These are phyloP conservation scores for Ammodytes marinus DNA, from an alignment of 2,113 vertebrate genomes.

Conservation along the genomic window DNA sequence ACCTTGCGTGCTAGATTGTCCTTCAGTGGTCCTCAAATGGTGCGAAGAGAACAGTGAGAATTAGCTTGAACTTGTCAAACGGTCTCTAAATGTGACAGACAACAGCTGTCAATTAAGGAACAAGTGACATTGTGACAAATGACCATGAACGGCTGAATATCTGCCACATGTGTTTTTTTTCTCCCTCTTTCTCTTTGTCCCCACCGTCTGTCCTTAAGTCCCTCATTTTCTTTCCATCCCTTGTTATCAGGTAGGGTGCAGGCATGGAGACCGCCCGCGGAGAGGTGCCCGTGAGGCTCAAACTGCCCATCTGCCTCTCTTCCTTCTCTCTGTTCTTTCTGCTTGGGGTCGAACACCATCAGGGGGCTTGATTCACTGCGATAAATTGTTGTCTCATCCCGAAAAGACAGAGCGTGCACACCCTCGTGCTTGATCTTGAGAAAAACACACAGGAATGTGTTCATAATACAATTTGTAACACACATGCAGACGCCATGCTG, in stretches of 20 bases:
- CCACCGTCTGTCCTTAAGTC: constrained; percentile 32
- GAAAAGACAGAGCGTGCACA: constrained; percentile 10
- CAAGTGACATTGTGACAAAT: constrained; percentile 14
- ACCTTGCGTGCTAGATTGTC: not conserved
- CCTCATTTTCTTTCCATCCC: constrained; percentile 44
- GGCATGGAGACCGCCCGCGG: constrained; percentile 65
- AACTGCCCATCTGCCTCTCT: constrained; percentile 49
- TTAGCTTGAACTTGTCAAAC: not conserved
- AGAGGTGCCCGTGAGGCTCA: constrained; percentile 68
- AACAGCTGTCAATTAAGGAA: not conserved
- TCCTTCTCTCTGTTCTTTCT: constrained; percentile 65
- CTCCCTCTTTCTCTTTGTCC: constrained; percentile 20
- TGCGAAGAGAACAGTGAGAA: not conserved
- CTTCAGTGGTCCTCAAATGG: not conserved
- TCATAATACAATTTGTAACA: constrained; percentile 24
- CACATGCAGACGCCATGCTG: constrained; percentile 10
- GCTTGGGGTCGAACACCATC: constrained; percentile 67
- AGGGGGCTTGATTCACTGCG: constrained; percentile 60
- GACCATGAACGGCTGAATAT: constrained; percentile 3
- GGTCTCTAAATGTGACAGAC: not conserved
- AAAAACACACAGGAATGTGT: constrained; percentile 19
- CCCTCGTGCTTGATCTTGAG: constrained; percentile 11
- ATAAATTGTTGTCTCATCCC: constrained; percentile 60
- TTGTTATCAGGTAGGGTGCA: constrained; percentile 77
- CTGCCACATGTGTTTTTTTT: constrained; percentile 9